These are phyloP conservation scores for Boleophthalmus pectinirostris DNA, from an alignment of 2,113 vertebrate species.

Conservation along the genomic window DNA sequence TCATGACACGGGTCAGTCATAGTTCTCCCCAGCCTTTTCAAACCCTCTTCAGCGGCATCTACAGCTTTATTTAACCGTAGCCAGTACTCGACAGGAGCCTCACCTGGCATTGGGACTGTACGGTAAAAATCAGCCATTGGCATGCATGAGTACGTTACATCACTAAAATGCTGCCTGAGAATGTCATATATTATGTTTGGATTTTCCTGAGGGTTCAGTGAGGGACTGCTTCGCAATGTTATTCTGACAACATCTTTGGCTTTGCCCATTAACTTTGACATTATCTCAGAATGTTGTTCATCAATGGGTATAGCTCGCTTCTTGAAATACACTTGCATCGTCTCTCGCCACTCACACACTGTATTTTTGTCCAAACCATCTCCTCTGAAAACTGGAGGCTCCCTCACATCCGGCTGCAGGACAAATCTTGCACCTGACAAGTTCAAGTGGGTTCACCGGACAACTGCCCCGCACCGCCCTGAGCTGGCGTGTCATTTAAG, in stretches of 20 bases:
- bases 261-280: conserved; percentile 30
- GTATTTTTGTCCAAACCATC: conserved; percentile 4
- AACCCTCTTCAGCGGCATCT: conserved; percentile 32
- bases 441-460: conserved; percentile 10
- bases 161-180: conserved; percentile 31
- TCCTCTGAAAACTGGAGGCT: conserved; percentile 19
- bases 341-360: conserved; percentile 7
- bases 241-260: conserved; percentile 36
- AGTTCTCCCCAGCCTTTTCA: conserved; percentile 16
- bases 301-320: background rate
- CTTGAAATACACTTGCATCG: conserved; percentile 15
- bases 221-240: conserved; percentile 16
- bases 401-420: conserved; percentile 22
- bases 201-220: conserved; percentile 7
- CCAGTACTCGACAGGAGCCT: conserved; percentile 38
- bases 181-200: conserved; percentile 30
- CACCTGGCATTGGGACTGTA: conserved; percentile 14
- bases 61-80: conserved; percentile 34
- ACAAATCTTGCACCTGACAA: conserved; percentile 15
- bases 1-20: conserved; percentile 29
- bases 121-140: conserved; percentile 42
- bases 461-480: background rate
- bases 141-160: conserved; percentile 36
- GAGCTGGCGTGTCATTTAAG: background rate
- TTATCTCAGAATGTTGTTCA: conserved; percentile 10